Conservation (phyloP, 2,888 invertebrate species). For the Eupithecia centaureata region DNA sequence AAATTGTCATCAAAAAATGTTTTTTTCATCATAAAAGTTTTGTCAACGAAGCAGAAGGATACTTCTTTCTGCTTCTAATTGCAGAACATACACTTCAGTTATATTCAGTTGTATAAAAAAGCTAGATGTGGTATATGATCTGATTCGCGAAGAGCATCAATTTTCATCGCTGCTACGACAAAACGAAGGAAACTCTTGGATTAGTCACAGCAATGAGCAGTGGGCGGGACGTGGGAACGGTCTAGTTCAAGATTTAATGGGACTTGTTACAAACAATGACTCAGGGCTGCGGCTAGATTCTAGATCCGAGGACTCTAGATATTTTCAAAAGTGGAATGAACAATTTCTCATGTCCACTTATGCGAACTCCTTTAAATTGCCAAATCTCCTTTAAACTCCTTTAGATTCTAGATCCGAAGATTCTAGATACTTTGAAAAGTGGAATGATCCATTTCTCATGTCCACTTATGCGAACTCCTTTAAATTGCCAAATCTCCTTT, state of each 20-base stretch:
- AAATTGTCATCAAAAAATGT: not conserved
- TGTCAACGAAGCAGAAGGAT: not conserved
- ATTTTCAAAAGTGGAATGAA: too few species aligned
- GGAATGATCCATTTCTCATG: too few species aligned
- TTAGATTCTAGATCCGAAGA: too few species aligned
- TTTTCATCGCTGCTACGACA: slow-evolving; percentile 9
- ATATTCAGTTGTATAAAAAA: too few species aligned
- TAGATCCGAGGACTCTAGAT: slow-evolving; percentile 14
- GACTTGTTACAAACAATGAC: slow-evolving; percentile 50
- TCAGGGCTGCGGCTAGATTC: slow-evolving; percentile 38
- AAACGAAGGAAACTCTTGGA: slow-evolving; percentile 34
- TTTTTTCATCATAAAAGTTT: not conserved
- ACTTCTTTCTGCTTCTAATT: too few species aligned
- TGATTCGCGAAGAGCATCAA: not conserved
- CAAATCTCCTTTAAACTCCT: too few species aligned
- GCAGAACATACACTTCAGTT: too few species aligned
- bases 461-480: too few species aligned
- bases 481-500: too few species aligned
- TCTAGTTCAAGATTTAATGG: slow-evolving; percentile 43
- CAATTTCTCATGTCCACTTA: too few species aligned
- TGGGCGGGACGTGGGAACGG: slow-evolving; percentile 65
- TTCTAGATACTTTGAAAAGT: too few species aligned
- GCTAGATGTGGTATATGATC: not conserved
- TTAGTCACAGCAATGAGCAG: slow-evolving; percentile 42
- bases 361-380: too few species aligned